Evolutionary conservation across 2,797 vertebrate genomes (phyloP), one percentile per base, ranked within the genome.

Genomic region (Syndactyla subalaris): DNA sequence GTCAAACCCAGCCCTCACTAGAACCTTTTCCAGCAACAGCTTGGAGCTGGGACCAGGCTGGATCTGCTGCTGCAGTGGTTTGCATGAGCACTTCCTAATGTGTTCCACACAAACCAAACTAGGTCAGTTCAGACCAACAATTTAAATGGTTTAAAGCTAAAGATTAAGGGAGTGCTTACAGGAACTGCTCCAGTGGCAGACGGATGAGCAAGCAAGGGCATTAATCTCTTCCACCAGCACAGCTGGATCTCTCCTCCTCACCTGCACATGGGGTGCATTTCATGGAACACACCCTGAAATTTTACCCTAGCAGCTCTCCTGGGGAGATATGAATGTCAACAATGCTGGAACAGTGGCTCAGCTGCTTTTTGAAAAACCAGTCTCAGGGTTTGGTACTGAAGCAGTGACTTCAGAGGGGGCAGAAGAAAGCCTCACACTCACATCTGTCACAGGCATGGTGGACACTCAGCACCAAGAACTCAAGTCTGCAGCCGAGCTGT

Each of bases 161-260:
- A 93, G 94, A 94, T 94, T 94, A 95, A 93, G 94, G 78, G 79
- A 92, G 82, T 65, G 94, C 78, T 96, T 85, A 94, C 87, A 92
- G 2, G 10, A 95, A 77, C 55, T 49, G 49, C 38, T 80, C 72
- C 89, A 91, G 72, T 21, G 91, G 87, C 75, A 89, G 89, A 89
- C 36, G 94, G 81, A 85, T 52, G 89, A 95, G 75, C 81, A 67
- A 93, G 81, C 4, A 7, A 82, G 32, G 57, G 65, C 48, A 77
- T 65, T 92, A 91, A 93, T 88, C 91, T 72, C 92, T 89, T 88
- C 81, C 0, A 0, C 85, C 78, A 74, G 85, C 94, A 92, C 85
- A 92, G 95, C 91, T 96, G 95, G 93, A 83, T 89, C 72, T 74
- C 63, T 36, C 45, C 65, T 46, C 77, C 74, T 48, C 12, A 2